phyloP scores from a whole-genome alignment of 2,888 invertebrate species.

The Lycophotia porphyrea region DNA sequence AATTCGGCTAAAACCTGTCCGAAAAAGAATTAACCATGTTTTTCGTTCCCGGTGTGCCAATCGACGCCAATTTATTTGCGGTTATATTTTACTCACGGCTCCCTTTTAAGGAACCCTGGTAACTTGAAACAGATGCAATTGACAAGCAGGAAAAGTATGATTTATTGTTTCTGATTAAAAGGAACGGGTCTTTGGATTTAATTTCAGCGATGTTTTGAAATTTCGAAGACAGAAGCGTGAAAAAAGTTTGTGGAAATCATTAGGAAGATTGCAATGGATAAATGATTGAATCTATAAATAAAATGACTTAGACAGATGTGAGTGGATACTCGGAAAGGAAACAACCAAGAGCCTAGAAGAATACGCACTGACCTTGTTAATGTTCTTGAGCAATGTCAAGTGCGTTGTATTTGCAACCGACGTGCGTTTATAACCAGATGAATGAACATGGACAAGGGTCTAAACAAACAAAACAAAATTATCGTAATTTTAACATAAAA shows the following conservation, averaged over 20 bases:
- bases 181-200: conserved; percentile 46
- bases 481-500: too few relatives aligned
- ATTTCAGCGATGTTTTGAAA: conserved; percentile 34
- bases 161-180: conserved; percentile 61
- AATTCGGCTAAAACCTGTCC: conserved; percentile 1
- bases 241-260: background rate
- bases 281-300: too few relatives aligned
- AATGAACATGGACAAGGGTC: background rate
- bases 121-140: conserved; percentile 61
- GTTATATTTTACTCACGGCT: conserved; percentile 58
- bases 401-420: background rate
- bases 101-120: conserved; percentile 23
- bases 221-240: conserved; percentile 8
- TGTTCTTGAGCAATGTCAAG: background rate
- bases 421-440: background rate
- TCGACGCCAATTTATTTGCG: conserved; percentile 50
- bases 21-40: conserved; percentile 33
- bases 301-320: background rate
- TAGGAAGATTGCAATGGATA: background rate
- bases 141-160: conserved; percentile 54
- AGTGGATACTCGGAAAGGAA: background rate
- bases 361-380: background rate
- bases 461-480: too few relatives aligned
- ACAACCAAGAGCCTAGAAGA: background rate
- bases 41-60: conserved; percentile 23